These are phyloP conservation scores for Macroglossus sobrinus DNA, from an alignment of 2,113 vertebrate species.

Conservation along the genomic window DNA sequence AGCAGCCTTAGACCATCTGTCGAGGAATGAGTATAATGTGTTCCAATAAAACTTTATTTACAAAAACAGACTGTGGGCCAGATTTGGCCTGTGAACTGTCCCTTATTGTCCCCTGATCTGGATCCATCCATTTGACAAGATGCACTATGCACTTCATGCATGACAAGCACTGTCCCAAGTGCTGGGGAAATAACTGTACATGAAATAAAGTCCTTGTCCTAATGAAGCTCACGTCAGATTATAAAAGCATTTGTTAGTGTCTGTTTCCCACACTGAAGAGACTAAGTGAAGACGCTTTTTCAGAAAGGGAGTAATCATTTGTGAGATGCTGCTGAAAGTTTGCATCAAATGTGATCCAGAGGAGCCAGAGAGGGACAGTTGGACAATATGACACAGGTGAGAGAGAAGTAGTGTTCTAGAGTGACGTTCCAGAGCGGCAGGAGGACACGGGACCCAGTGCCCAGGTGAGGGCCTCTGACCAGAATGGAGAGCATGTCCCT, in stretches of 20 bases:
- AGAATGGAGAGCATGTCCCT: not conserved
- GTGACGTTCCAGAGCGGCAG: no score
- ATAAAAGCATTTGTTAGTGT: not conserved
- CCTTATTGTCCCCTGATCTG: not conserved
- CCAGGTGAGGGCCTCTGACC: not conserved
- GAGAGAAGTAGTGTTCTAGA: not conserved
- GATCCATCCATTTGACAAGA: not conserved
- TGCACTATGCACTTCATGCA: not conserved
- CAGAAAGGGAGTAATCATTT: not conserved
- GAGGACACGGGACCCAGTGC: not conserved
- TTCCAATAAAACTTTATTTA: slow-evolving; percentile 36
- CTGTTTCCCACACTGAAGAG: not conserved
- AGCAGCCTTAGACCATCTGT: not conserved
- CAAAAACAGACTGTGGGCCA: not conserved
- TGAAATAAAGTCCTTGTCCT: not conserved
- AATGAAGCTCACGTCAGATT: not conserved
- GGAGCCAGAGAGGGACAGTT: not conserved
- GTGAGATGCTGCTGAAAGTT: not conserved
- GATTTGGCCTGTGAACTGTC: not conserved
- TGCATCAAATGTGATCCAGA: not conserved
- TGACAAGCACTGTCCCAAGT: not conserved
- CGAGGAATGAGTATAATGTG: not conserved
- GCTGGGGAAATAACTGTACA: not conserved
- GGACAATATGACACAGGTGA: not conserved
- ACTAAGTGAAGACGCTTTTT: not conserved